Evolutionary conservation across 2,888 invertebrate species (phyloP), one percentile per base, ranked within the genome.

Genomic region (Allophyes oxyacanthae): DNA sequence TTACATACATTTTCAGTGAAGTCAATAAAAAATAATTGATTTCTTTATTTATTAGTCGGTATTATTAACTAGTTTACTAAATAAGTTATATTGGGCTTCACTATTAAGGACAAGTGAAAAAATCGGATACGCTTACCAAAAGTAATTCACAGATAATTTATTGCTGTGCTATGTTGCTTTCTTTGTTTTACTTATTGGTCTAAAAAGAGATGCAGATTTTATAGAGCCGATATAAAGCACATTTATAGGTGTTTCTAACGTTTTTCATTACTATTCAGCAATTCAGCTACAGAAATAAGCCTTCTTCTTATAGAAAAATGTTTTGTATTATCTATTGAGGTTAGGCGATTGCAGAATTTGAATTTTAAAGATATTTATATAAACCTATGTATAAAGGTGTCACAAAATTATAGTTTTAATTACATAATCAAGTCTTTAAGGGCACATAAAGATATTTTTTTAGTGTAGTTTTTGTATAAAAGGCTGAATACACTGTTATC

Each of bases 91-190:
- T 8, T 33, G 42, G 20, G 2, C 72, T 37, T 50, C 72, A 67
- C 75, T 72, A 72, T 13, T 13, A 36, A 15, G 13, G 51, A 53
- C 40, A 48, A 62, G 60, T 51, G 51, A 51, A 71, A 72, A 57
- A 74, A 71, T 63, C 45, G 75, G 56, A 66, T 54, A 72, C 67
- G 58, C 48, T 58, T 59, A 62, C 63, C 53, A 32, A 75, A 74
- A 48, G 63, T 64, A 72, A 63, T 72, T 75, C 43, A 57, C 55
- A 59, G 59, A 63, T 75, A 71, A 75, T 75, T 71, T 75, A 72
- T 75, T 61, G 44, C 68, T 67, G 55, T 58, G 37, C 43, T 57
- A 42, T 54, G 10, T 52, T 71, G 49, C 42, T 66, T 45, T 43
- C 57, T 55, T 59, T 72, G 36, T 64, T 54, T 46, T 20, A 0